Base-by-base conservation (phyloP, 2,888 invertebrate genomes). In the Agriopis aurantiaria region DNA sequence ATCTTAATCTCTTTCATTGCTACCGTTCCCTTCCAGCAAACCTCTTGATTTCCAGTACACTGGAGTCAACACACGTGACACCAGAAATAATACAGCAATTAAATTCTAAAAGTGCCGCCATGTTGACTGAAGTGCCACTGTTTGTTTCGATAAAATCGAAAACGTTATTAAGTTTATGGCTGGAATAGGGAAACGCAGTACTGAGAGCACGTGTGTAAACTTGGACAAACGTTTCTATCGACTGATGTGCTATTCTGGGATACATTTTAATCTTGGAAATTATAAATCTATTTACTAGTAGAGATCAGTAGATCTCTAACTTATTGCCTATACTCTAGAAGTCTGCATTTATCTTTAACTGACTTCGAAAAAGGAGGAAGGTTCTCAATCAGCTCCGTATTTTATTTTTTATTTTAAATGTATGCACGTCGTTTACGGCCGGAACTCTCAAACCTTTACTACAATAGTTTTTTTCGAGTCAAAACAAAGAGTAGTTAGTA, bases 101-200 rank as follows among this genome's bases (percentile, higher is more conserved):
- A 79, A 81, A 81, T 77, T 79, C 80, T 84, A 81, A 81, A 83
- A 76, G 72, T 69, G 75, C 68, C 67, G 62, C 66, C 69, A 71
- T 84, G 83, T 84, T 86, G 82, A 82, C 79, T 75, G 77, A 79
- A 75, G 75, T 75, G 66, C 59, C 75, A 70, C 80, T 79, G 83
- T 82, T 84, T 83, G 80, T 81, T 79, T 78, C 78, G 62, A 68
- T 69, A 69, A 75, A 79, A 78, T 77, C 73, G 77, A 81, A 81
- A 82, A 77, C 79, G 74, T 77, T 78, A 80, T 73, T 75, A 77
- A 74, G 77, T 65, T 79, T 74, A 79, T 78, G 72, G 68, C 71
- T 60, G 67, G 71, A 77, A 77, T 68, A 75, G 71, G 74, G 64
- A 75, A 75, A 67, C 52, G 73, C 49, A 57, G 63, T 69, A 17